Evolutionary conservation across 1,140 invertebrate genomes (phyloP).

Genomic region (Belonocnema kinseyi): DNA sequence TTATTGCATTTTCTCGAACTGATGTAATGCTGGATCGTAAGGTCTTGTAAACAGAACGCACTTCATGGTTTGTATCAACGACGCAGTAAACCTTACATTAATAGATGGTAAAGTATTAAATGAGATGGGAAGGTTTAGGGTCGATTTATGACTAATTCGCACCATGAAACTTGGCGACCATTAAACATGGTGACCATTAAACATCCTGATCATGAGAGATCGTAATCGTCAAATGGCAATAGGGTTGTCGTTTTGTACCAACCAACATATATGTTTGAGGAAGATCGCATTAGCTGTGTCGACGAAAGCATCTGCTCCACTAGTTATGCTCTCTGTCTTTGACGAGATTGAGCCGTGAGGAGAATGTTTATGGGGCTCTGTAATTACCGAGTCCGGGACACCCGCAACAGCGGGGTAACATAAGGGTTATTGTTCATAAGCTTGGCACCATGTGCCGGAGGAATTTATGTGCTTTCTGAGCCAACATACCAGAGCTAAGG

Average conservation of each 20-base stretch:
- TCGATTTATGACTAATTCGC: background rate
- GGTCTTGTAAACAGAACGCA: too few species aligned
- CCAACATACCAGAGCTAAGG: slow-evolving; percentile 35
- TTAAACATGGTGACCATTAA: background rate
- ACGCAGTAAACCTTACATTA: too few species aligned
- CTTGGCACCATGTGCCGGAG: slow-evolving; percentile 50
- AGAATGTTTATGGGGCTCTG: slow-evolving; percentile 55
- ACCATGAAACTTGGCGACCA: background rate
- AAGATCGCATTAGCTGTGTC: background rate
- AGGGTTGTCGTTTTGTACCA: background rate
- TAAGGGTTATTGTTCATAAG: slow-evolving; percentile 56
- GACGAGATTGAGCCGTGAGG: slow-evolving; percentile 49
- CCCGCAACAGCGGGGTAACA: slow-evolving; percentile 41
- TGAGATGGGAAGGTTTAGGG: background rate
- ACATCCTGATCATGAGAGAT: background rate
- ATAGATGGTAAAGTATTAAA: background rate
- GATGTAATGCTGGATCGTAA: too few species aligned
- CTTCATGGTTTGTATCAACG: too few species aligned
- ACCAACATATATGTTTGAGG: background rate
- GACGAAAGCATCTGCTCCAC: slow-evolving; percentile 6
- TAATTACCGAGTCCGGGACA: slow-evolving; percentile 51
- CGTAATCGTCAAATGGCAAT: background rate
- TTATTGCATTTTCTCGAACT: too few species aligned
- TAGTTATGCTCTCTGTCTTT: slow-evolving; percentile 44
- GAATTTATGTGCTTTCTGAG: slow-evolving; percentile 52